phyloP scores from a whole-genome alignment of 1,140 invertebrate species.

The Nylanderia fulva region DNA sequence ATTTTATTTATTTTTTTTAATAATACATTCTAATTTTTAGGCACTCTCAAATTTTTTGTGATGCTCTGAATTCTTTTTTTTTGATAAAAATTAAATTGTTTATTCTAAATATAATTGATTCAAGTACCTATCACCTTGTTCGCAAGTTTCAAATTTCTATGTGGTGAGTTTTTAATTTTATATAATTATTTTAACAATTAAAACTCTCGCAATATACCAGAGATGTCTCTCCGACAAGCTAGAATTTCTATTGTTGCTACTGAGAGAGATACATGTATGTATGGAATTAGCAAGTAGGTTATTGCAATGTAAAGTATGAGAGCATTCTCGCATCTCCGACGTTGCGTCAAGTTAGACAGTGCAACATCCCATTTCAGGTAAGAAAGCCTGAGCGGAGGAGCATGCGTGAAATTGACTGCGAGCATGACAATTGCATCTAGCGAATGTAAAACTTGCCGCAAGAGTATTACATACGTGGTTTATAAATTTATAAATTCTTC shows the following conservation, averaged over 20 bases:
- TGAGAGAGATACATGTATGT: background rate
- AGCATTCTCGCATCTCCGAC: conserved; percentile 35
- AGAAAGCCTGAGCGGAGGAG: conserved; percentile 53
- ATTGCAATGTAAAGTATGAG: conserved; percentile 18
- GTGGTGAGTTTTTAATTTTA: background rate
- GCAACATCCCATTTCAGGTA: conserved; percentile 55
- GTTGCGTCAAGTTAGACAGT: conserved; percentile 56
- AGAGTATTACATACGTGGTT: conserved; percentile 38
- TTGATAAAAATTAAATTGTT: background rate
- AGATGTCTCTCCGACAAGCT: background rate
- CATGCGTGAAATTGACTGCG: conserved; percentile 51
- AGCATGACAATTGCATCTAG: conserved; percentile 64
- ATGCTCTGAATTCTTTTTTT: background rate
- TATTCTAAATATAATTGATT: background rate
- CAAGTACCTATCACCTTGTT: background rate
- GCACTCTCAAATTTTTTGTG: background rate
- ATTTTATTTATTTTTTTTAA: too few relatives aligned
- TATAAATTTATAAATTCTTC: conserved; percentile 28
- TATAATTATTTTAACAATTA: background rate
- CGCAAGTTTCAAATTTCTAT: background rate
- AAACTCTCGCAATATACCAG: background rate
- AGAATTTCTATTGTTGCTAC: background rate
- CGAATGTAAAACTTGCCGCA: conserved; percentile 66
- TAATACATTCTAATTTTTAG: background rate
- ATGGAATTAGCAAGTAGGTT: conserved; percentile 45